Conservation (phyloP, 2,113 vertebrate species). For the Erythrocercus mccallii region DNA sequence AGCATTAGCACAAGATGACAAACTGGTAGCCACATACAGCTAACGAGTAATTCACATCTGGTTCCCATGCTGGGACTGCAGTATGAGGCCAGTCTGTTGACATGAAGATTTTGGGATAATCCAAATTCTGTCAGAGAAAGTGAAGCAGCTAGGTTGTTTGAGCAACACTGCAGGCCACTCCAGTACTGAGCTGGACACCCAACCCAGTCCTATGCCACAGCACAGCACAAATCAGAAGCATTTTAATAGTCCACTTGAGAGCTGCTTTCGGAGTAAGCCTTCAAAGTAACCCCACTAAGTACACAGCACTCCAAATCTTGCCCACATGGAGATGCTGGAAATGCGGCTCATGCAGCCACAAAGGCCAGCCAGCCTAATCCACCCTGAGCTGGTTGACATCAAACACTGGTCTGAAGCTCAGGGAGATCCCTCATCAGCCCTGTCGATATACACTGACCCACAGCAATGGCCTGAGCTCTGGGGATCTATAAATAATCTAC, state of each 20-base stretch:
- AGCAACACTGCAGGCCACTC: not conserved
- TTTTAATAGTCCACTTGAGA: not conserved
- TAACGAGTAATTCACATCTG: not conserved
- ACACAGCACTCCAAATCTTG: not conserved
- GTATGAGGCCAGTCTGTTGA: not conserved
- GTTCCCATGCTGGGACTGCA: not conserved
- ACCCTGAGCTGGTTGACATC: not conserved
- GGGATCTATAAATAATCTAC: not conserved
- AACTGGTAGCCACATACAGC: not conserved
- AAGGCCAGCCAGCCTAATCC: not conserved
- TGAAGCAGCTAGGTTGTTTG: not conserved
- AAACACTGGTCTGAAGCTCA: not conserved
- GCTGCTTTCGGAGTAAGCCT: not conserved
- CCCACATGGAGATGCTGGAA: not conserved
- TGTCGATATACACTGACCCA: not conserved
- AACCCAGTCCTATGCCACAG: not conserved
- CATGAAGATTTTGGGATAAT: not conserved
- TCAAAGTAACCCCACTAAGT: not conserved
- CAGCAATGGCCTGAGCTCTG: not conserved
- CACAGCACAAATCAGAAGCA: not conserved
- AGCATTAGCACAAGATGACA: not conserved
- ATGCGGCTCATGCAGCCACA: fast-evolving
- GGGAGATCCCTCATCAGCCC: not conserved
- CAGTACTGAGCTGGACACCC: fast-evolving
- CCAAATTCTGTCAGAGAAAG: not conserved